A percentile compares a stretch with the other conserved stretches of the same genome.
These are phyloP conservation scores for Tethea ocularis DNA, from an alignment of 2,888 invertebrate genomes.

Conservation along the genomic window DNA sequence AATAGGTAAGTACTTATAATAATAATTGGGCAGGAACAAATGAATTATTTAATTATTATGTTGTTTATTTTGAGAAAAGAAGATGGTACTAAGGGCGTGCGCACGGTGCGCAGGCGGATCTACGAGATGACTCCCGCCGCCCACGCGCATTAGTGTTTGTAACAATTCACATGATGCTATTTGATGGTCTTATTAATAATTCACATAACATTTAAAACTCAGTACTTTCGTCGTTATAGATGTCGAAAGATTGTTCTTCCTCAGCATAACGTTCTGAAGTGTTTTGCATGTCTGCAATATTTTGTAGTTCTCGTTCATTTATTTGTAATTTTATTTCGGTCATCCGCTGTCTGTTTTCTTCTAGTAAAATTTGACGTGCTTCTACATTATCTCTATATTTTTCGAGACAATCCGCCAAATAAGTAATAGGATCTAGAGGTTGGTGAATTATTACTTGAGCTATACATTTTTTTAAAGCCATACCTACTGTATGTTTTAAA, in stretches of 20 bases:
- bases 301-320: slow-evolving; percentile 18
- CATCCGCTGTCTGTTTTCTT: slow-evolving; percentile 18
- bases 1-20: too few species aligned
- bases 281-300: slow-evolving; percentile 11
- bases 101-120: too few species aligned
- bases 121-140: too few species aligned
- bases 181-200: too few species aligned
- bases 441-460: slow-evolving; percentile 47
- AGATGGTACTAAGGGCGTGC: too few species aligned
- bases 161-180: too few species aligned
- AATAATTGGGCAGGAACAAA: too few species aligned
- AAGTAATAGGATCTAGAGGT: slow-evolving; percentile 47
- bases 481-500: slow-evolving; percentile 40
- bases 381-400: slow-evolving; percentile 34
- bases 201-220: not conserved
- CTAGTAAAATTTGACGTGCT: slow-evolving; percentile 17
- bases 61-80: too few species aligned
- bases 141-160: too few species aligned
- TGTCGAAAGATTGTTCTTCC: slow-evolving; percentile 13
- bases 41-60: too few species aligned
- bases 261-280: slow-evolving; percentile 15
- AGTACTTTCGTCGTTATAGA: not conserved
- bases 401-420: slow-evolving; percentile 40
- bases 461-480: slow-evolving; percentile 44
- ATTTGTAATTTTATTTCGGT: slow-evolving; percentile 20